Conservation (phyloP, 2,888 invertebrate species). For the Plusia festucae region DNA sequence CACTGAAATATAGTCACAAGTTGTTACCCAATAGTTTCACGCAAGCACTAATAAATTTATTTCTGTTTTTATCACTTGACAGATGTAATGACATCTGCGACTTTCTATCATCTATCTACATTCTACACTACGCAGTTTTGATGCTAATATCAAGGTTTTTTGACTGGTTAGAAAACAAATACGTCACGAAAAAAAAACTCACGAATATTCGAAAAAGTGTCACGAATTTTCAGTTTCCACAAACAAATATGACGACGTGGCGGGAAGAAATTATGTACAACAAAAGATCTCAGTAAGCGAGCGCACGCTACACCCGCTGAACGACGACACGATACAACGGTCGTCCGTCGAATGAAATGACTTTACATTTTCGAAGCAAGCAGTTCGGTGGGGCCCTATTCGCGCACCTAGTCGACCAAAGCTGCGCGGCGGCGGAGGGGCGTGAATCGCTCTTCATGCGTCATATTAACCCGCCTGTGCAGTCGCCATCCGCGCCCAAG, state of each 20-base stretch:
- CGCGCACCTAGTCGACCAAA: constrained; percentile 55
- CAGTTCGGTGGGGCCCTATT: constrained; percentile 58
- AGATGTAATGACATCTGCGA: constrained; percentile 10
- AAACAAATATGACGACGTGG: constrained; percentile 42
- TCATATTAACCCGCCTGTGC: constrained; percentile 63
- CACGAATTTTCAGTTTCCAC: constrained; percentile 26
- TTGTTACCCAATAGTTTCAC: background rate
- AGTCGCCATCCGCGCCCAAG: constrained; percentile 73
- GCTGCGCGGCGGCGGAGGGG: no score
- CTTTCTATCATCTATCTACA: no score
- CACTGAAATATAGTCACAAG: background rate
- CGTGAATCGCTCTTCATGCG: constrained; percentile 70
- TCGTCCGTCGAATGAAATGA: constrained; percentile 65
- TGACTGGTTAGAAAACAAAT: constrained; percentile 63
- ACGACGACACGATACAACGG: constrained; percentile 55
- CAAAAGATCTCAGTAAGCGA: constrained; percentile 28
- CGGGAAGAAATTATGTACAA: constrained; percentile 28
- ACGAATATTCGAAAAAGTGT: constrained; percentile 50
- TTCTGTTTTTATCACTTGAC: constrained; percentile 31
- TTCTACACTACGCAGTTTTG: constrained; percentile 42
- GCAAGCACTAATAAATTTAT: background rate
- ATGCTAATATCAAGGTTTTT: constrained; percentile 21
- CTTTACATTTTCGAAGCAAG: constrained; percentile 53
- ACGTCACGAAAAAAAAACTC: constrained; percentile 50
- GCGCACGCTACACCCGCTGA: constrained; percentile 30